phyloP scores from a whole-genome alignment of 2,888 invertebrate species.

The Latrodectus elegans region DNA sequence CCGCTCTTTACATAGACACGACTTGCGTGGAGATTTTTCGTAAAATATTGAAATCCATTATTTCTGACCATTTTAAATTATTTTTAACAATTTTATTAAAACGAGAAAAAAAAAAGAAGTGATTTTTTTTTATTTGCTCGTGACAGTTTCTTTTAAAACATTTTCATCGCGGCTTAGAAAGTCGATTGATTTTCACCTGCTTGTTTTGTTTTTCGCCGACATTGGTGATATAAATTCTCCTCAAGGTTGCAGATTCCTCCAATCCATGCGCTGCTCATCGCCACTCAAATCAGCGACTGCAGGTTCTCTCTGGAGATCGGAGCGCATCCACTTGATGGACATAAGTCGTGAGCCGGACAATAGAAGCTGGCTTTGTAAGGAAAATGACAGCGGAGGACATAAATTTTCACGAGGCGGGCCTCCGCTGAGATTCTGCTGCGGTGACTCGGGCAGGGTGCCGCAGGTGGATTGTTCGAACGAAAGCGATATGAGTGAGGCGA shows the following conservation, averaged over 20 bases:
- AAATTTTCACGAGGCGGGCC: conserved; percentile 25
- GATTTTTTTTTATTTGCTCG: too few relatives aligned
- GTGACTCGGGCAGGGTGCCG: neutral
- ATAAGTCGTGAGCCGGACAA: conserved; percentile 59
- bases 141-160: too few relatives aligned
- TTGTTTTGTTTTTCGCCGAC: neutral
- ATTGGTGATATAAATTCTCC: neutral
- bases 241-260: neutral
- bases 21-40: too few relatives aligned
- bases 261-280: conserved; percentile 8
- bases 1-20: too few relatives aligned
- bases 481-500: conserved; percentile 41
- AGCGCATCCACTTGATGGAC: conserved; percentile 48
- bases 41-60: too few relatives aligned
- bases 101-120: neutral
- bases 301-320: conserved; percentile 36
- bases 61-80: neutral
- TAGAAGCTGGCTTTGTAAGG: conserved; percentile 27
- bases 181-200: neutral
- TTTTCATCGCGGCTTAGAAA: neutral
- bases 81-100: neutral
- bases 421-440: conserved; percentile 22
- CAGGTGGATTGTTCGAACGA: conserved; percentile 17
- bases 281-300: neutral
- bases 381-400: conserved; percentile 34